Percentiles rank a stretch among this genome's conserved stretches.
Conservation (phyloP, 2,888 invertebrate species). For the Scaptodrosophila latifasciaeformis region DNA sequence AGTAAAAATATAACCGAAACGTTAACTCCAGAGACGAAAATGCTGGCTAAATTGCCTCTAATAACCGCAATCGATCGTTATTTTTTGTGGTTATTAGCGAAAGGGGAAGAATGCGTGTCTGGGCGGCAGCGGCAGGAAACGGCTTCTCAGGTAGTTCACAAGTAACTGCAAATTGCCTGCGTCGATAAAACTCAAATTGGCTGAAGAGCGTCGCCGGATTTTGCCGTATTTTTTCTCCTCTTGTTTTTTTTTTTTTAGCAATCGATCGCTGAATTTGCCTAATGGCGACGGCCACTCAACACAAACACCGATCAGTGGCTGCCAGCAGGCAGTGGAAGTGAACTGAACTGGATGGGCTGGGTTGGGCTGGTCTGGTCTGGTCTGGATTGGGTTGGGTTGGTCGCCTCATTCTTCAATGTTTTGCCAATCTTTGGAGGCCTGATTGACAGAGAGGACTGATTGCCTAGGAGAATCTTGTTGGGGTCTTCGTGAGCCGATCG, state of each 20-base stretch:
- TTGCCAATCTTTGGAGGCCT: slow-evolving; percentile 36
- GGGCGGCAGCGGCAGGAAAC: slow-evolving; percentile 42
- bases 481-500: slow-evolving; percentile 1
- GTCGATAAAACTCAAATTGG: slow-evolving; percentile 66
- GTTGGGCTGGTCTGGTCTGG: no score
- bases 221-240: no score
- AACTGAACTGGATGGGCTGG: slow-evolving; percentile 12
- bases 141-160: slow-evolving; percentile 74
- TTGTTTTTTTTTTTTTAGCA: no score
- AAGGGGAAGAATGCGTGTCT: slow-evolving; percentile 25
- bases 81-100: slow-evolving; percentile 70
- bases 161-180: slow-evolving; percentile 73
- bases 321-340: slow-evolving; percentile 2
- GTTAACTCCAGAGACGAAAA: slow-evolving; percentile 30
- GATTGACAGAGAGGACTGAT: slow-evolving; percentile 42
- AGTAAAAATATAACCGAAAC: slow-evolving; percentile 7
- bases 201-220: slow-evolving; percentile 7
- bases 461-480: not conserved
- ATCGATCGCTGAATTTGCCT: slow-evolving; percentile 70
- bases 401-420: slow-evolving; percentile 48
- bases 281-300: slow-evolving; percentile 70
- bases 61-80: slow-evolving; percentile 71
- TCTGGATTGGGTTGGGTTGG: no score
- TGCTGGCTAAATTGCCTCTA: slow-evolving; percentile 67
- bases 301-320: slow-evolving; percentile 50